Percentiles rank a stretch among this genome's conserved stretches.
These are phyloP conservation scores for Taxidea taxus DNA, from an alignment of 2,113 vertebrate species.

Conservation along the genomic window DNA sequence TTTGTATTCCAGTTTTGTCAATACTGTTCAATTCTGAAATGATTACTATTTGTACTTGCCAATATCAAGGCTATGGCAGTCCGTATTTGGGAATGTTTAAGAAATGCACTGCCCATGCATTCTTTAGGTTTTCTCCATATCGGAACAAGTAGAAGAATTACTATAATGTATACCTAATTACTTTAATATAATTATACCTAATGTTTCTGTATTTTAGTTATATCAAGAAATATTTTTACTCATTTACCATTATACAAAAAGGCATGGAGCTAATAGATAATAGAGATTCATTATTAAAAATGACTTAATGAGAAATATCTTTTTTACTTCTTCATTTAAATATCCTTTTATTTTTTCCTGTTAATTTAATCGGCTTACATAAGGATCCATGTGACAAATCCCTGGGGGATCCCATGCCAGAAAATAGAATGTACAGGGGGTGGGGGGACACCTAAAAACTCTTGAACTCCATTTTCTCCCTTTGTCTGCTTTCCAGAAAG, in stretches of 20 bases:
- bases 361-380: conserved; percentile 19
- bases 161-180: background rate
- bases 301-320: background rate
- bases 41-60: background rate
- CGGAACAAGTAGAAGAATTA: background rate
- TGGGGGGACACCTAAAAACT: background rate
- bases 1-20: background rate
- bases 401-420: background rate
- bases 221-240: background rate
- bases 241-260: background rate
- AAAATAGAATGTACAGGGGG: background rate
- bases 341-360: background rate
- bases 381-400: background rate
- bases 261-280: background rate
- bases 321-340: background rate
- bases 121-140: background rate
- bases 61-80: background rate
- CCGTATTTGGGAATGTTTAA: background rate
- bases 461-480: background rate
- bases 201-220: background rate
- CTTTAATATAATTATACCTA: background rate
- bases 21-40: background rate
- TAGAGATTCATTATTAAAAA: background rate
- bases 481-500: background rate
- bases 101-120: background rate